These are phyloP conservation scores for Strigamia transsilvanica DNA, from an alignment of 2,888 invertebrate genomes.

Conservation along the genomic window DNA sequence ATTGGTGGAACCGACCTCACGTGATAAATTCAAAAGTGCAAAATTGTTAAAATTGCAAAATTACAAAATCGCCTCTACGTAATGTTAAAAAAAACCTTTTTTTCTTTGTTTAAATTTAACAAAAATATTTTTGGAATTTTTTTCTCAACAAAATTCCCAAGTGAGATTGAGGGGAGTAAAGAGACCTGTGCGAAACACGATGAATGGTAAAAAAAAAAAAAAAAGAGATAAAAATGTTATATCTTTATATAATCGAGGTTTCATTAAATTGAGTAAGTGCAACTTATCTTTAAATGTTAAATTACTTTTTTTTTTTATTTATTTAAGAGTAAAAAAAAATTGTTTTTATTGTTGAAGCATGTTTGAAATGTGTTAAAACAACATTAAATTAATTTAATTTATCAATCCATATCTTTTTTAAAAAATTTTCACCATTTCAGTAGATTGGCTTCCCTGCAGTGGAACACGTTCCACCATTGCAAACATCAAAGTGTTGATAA, in stretches of 20 bases:
- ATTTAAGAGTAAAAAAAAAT: background rate
- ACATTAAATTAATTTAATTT: background rate
- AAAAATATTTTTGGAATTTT: too few species aligned
- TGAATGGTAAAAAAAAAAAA: background rate
- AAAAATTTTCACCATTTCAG: background rate
- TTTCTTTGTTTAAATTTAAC: too few species aligned
- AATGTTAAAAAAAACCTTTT: too few species aligned
- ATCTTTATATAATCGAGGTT: slow-evolving; percentile 5
- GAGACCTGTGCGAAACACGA: background rate
- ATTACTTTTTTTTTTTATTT: background rate
- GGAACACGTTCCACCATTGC: background rate
- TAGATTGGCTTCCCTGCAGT: slow-evolving; percentile 5
- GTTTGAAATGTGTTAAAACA: background rate
- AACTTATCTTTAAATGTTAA: slow-evolving; percentile 12
- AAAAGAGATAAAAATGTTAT: slow-evolving; percentile 13
- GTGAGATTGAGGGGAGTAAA: background rate
- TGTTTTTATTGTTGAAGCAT: too few species aligned
- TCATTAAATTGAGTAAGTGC: slow-evolving; percentile 1
- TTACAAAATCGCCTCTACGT: too few species aligned
- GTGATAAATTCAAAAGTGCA: too few species aligned
- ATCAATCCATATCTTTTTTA: background rate
- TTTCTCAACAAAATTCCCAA: too few species aligned
- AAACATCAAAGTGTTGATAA: slow-evolving; percentile 9
- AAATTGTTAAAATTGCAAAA: too few species aligned
- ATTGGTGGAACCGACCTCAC: too few species aligned